Percentiles rank a stretch among this genome's conserved stretches.
These are phyloP conservation scores for Neoaliturus tenellus DNA, from an alignment of 2,888 invertebrate genomes.

Conservation along the genomic window DNA sequence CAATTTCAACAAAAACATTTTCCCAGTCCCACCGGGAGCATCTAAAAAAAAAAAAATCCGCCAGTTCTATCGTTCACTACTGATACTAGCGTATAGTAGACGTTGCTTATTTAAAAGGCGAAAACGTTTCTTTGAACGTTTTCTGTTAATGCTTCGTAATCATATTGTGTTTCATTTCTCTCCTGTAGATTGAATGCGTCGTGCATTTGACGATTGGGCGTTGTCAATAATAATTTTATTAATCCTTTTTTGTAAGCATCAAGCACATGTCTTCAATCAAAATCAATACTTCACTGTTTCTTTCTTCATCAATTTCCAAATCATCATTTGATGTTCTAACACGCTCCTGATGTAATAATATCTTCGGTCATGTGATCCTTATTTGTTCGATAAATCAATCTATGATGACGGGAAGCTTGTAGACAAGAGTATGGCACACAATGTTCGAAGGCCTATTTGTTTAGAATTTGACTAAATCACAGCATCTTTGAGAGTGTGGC, in stretches of 20 bases:
- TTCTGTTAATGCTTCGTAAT: slow-evolving; percentile 61
- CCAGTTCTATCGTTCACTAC: slow-evolving; percentile 64
- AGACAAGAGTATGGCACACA: slow-evolving; percentile 51
- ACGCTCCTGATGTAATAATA: slow-evolving; percentile 61
- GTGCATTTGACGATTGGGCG: slow-evolving; percentile 68
- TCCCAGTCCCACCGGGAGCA: slow-evolving; percentile 71
- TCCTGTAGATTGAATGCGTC: slow-evolving; percentile 64
- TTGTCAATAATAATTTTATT: slow-evolving; percentile 66
- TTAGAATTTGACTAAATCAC: slow-evolving; percentile 54
- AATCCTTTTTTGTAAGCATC: slow-evolving; percentile 65
- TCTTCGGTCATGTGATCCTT: slow-evolving; percentile 59
- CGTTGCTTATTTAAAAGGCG: slow-evolving; percentile 63
- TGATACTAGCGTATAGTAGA: slow-evolving; percentile 67
- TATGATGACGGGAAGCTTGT: slow-evolving; percentile 67
- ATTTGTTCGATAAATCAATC: slow-evolving; percentile 63
- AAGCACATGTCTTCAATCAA: slow-evolving; percentile 67
- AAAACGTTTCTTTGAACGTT: slow-evolving; percentile 60
- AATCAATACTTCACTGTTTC: slow-evolving; percentile 67
- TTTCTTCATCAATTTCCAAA: slow-evolving; percentile 57
- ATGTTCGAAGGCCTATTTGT: slow-evolving; percentile 45
- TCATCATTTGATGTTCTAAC: slow-evolving; percentile 49
- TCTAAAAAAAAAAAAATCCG: slow-evolving; percentile 65
- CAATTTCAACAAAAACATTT: slow-evolving; percentile 71
- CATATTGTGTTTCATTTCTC: slow-evolving; percentile 63
- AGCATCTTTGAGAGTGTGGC: slow-evolving; percentile 64